These are phyloP conservation scores for Heteromyza rotundicornis DNA, from an alignment of 2,888 invertebrate species.

Conservation along the genomic window DNA sequence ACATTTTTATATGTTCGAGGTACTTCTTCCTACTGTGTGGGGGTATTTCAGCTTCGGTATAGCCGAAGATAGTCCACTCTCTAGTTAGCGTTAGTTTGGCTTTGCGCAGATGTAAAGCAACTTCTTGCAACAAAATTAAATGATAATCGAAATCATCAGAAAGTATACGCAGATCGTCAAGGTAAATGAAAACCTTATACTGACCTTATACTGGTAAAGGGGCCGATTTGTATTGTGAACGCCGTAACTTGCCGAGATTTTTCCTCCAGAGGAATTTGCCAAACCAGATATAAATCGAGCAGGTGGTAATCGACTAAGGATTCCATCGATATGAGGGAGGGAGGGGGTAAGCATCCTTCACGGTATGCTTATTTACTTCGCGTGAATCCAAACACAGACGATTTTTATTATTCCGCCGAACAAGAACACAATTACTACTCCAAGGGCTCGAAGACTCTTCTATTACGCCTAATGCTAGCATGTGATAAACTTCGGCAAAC, in stretches of 20 bases:
- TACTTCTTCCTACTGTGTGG: too few relatives aligned
- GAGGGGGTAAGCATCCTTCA: conserved; percentile 17
- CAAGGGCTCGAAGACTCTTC: conserved; percentile 2
- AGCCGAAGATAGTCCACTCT: too few relatives aligned
- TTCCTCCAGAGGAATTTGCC: conserved; percentile 20
- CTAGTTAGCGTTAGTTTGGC: too few relatives aligned
- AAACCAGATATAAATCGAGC: conserved; percentile 27
- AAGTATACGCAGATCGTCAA: too few relatives aligned
- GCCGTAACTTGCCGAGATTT: conserved; percentile 32
- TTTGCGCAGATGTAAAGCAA: too few relatives aligned
- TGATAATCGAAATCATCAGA: too few relatives aligned
- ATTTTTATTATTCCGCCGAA: conserved; percentile 28
- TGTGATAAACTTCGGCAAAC: not conserved
- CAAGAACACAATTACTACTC: conserved; percentile 27
- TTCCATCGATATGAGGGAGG: conserved; percentile 30
- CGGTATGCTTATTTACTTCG: conserved; percentile 8
- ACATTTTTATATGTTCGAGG: too few relatives aligned
- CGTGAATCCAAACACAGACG: not conserved
- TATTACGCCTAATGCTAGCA: not conserved
- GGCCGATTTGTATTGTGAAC: conserved; percentile 29
- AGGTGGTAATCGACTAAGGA: conserved; percentile 11
- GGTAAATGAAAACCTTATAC: too few relatives aligned
- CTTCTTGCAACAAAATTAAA: too few relatives aligned
- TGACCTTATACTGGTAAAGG: conserved; percentile 23
- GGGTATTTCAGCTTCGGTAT: too few relatives aligned